Conservation (phyloP, 2,888 invertebrate genomes). For the Aelia acuminata region DNA sequence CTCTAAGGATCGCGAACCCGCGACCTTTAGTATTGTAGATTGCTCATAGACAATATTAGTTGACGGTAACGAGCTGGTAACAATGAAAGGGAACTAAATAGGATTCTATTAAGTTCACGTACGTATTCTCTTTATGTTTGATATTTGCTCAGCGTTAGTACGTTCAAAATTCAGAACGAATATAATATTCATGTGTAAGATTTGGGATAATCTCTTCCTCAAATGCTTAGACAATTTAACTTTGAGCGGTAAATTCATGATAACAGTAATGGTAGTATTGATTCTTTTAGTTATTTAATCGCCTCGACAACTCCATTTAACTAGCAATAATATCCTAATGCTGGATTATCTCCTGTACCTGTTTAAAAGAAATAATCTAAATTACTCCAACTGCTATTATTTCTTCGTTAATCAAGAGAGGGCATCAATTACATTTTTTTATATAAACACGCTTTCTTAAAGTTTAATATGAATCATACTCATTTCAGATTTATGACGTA, state of each 20-base stretch:
- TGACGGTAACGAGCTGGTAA: no score
- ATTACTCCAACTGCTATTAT: not conserved
- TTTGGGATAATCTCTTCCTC: not conserved
- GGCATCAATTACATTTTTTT: not conserved
- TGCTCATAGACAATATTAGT: no score
- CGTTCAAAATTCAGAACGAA: not conserved
- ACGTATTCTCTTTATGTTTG: no score
- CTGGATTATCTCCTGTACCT: not conserved
- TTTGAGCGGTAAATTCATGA: not conserved
- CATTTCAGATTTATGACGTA: no score
- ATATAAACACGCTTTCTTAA: not conserved
- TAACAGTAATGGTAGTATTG: not conserved
- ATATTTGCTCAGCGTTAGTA: no score
- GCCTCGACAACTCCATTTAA: constrained; percentile 18
- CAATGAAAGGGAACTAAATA: no score
- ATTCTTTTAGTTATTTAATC: constrained; percentile 13
- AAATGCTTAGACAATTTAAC: not conserved
- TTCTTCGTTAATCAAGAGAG: not conserved
- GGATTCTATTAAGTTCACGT: no score
- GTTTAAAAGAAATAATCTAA: not conserved
- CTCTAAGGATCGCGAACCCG: no score
- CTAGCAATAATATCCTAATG: constrained; percentile 9
- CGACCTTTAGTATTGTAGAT: no score
- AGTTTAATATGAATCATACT: not conserved
- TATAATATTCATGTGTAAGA: not conserved